phyloP scores from a whole-genome alignment of 2,113 vertebrate genomes.

The Ornithorhynchus anatinus region DNA sequence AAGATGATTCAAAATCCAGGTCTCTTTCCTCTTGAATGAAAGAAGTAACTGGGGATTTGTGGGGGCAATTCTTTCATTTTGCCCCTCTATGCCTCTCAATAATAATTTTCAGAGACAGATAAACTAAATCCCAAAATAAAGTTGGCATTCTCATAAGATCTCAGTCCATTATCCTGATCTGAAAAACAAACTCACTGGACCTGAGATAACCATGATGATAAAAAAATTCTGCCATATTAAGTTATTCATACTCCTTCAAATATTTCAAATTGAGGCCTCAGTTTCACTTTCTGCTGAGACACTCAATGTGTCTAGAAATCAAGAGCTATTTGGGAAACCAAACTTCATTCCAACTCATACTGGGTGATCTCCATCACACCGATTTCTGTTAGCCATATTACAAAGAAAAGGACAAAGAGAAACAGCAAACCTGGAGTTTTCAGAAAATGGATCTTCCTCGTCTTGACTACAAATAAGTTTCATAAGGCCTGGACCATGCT shows the following conservation, averaged over 20 bases:
- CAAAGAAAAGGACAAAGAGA: constrained; percentile 25
- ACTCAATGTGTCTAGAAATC: background rate
- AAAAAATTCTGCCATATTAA: background rate
- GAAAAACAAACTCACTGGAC: background rate
- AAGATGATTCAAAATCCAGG: too few species aligned
- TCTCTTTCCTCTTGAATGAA: too few species aligned
- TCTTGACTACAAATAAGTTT: constrained; percentile 44
- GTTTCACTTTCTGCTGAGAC: background rate
- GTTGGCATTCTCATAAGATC: too few species aligned
- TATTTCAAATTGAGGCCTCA: too few species aligned
- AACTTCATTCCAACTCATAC: constrained; percentile 3
- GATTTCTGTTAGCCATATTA: constrained; percentile 13
- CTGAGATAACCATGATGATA: background rate
- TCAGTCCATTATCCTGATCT: background rate
- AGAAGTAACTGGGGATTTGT: too few species aligned
- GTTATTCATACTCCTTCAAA: constrained; percentile 3
- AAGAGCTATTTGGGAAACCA: too few species aligned
- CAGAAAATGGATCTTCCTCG: constrained; percentile 35
- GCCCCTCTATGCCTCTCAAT: background rate
- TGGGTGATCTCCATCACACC: background rate
- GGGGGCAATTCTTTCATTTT: too few species aligned
- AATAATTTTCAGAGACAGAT: background rate
- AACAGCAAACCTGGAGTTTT: constrained; percentile 29
- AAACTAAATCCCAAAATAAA: background rate
- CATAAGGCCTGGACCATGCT: constrained; percentile 27